Evolutionary conservation across 2,888 invertebrate genomes (phyloP).

Genomic region (Hanleya hanleyi): DNA sequence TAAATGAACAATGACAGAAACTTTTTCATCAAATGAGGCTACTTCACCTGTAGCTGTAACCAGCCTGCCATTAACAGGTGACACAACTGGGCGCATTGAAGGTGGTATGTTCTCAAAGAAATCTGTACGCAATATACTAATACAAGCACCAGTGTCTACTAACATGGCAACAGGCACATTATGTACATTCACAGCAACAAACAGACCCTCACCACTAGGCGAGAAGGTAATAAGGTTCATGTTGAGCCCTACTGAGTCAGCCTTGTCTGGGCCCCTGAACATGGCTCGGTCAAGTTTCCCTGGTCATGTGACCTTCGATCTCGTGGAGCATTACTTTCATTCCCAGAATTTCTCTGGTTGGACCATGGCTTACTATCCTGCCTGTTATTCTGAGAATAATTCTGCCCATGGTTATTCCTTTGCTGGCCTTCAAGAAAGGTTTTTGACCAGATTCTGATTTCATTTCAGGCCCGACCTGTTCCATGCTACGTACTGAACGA

Average conservation of each 20-base stretch:
- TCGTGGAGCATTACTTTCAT: background rate
- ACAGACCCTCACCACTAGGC: slow-evolving; percentile 12
- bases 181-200: slow-evolving; percentile 10
- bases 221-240: background rate
- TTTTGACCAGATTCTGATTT: too few species aligned
- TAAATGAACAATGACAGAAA: background rate
- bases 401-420: too few species aligned
- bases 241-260: slow-evolving; percentile 12
- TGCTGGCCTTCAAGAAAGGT: too few species aligned
- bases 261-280: slow-evolving; percentile 8
- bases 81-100: background rate
- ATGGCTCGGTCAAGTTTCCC: background rate
- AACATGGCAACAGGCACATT: slow-evolving; percentile 13
- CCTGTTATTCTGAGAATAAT: too few species aligned
- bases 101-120: background rate
- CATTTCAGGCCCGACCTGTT: too few species aligned
- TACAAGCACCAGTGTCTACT: slow-evolving; percentile 19
- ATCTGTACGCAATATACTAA: slow-evolving; percentile 6
- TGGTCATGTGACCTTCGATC: background rate
- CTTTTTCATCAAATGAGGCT: background rate
- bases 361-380: too few species aligned
- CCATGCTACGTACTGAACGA: too few species aligned
- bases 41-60: background rate
- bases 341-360: too few species aligned
- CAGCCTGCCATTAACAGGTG: background rate